These are phyloP conservation scores for Isichthys henryi DNA, from an alignment of 2,113 vertebrate genomes.

Conservation along the genomic window DNA sequence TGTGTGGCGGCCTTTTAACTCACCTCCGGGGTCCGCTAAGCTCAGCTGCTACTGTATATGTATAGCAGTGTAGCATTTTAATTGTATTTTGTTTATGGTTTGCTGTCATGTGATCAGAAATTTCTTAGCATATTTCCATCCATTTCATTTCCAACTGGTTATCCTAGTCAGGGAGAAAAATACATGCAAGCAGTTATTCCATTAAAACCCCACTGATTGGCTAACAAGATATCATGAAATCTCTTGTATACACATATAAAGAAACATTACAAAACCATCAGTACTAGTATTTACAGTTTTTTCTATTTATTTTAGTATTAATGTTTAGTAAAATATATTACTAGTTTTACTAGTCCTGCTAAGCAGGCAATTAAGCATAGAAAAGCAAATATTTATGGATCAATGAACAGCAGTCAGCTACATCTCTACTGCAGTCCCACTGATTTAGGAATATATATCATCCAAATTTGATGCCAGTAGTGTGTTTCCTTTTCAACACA, in stretches of 20 bases:
- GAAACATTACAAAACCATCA: neutral
- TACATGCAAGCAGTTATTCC: neutral
- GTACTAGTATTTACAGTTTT: neutral
- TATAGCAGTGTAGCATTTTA: neutral
- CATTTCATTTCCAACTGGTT: neutral
- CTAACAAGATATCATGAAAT: neutral
- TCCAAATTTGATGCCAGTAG: neutral
- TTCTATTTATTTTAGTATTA: neutral
- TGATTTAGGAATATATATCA: neutral
- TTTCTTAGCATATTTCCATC: neutral
- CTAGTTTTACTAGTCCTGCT: neutral
- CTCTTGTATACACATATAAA: neutral
- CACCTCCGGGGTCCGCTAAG: neutral
- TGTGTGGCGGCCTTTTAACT: neutral
- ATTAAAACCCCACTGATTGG: neutral
- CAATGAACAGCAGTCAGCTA: neutral
- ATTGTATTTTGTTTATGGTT: neutral
- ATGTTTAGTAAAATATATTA: neutral
- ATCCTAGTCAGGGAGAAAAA: neutral
- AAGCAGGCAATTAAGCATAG: neutral
- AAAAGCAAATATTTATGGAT: neutral
- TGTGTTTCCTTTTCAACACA: neutral
- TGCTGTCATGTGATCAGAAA: neutral
- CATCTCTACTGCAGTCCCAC: neutral
- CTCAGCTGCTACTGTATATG: neutral